These are phyloP conservation scores for Podarcis raffonei DNA, from an alignment of 2,113 vertebrate species.

Conservation along the genomic window DNA sequence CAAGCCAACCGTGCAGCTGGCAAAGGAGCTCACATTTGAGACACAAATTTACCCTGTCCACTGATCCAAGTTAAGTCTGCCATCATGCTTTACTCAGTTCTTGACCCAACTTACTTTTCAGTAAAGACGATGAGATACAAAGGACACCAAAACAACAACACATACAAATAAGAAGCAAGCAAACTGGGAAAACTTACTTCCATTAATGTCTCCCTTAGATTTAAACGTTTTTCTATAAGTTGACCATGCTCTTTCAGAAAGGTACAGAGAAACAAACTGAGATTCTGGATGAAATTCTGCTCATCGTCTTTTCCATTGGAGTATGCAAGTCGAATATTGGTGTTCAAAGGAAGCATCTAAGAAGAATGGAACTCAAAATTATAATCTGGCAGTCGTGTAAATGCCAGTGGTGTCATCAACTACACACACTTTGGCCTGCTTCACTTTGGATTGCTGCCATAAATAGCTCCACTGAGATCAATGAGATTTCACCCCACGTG, in stretches of 20 bases:
- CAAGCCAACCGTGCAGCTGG: background rate
- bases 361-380: slow-evolving; percentile 6
- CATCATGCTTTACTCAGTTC: background rate
- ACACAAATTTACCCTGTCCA: background rate
- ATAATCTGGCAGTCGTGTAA: background rate
- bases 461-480: background rate
- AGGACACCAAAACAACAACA: background rate
- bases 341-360: slow-evolving; percentile 98
- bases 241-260: slow-evolving; percentile 98
- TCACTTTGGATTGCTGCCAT: background rate
- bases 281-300: slow-evolving; percentile 99
- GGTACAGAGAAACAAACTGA: slow-evolving; percentile 98
- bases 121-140: background rate
- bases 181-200: slow-evolving; percentile 80
- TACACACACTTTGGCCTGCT: background rate
- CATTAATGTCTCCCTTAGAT: slow-evolving; percentile 96
- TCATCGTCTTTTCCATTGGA: slow-evolving; percentile 98
- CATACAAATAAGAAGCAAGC: background rate
- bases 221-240: slow-evolving; percentile 94
- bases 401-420: background rate
- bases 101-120: background rate
- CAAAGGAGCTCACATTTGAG: background rate
- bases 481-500: background rate
- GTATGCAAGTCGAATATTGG: slow-evolving; percentile 95
- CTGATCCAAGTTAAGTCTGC: background rate